phyloP scores from a whole-genome alignment of 1,140 invertebrate genomes.

The Hormaphis cornu region DNA sequence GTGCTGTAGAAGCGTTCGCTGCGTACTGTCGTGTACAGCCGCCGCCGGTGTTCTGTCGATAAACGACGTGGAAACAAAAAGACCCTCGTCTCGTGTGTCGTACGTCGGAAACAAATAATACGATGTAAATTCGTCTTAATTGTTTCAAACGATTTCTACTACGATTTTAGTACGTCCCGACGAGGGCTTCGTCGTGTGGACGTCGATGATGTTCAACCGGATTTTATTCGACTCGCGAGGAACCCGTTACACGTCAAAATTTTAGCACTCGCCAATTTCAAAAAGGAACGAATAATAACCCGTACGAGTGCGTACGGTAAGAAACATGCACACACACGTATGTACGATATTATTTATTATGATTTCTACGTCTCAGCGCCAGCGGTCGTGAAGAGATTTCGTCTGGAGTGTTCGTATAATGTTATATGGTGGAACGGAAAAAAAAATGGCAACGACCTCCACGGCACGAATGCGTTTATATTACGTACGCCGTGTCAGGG shows the following conservation, averaged over 20 bases:
- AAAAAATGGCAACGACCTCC: conserved; percentile 24
- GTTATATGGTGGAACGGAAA: neutral
- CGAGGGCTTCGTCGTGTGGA: neutral
- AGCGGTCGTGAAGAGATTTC: conserved; percentile 20
- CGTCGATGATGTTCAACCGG: neutral
- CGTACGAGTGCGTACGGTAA: neutral
- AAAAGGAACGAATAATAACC: too few relatives aligned
- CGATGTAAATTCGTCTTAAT: too few relatives aligned
- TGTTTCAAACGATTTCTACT: too few relatives aligned
- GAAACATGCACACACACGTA: neutral
- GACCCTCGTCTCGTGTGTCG: too few relatives aligned
- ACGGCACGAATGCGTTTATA: neutral
- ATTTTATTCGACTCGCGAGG: conserved; percentile 3
- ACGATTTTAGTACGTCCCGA: neutral
- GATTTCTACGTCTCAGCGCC: conserved; percentile 16
- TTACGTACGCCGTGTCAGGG: conserved; percentile 14
- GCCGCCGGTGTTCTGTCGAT: too few relatives aligned
- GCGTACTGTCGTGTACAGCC: neutral
- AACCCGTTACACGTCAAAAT: conserved; percentile 10
- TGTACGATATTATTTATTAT: neutral
- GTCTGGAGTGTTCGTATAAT: too few relatives aligned
- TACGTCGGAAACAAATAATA: too few relatives aligned
- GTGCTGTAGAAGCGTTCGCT: too few relatives aligned
- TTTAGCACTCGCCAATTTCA: conserved; percentile 5
- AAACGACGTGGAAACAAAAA: too few relatives aligned